Evolutionary conservation across 2,113 vertebrate genomes (phyloP).

Genomic region (Crotalus viridis): DNA sequence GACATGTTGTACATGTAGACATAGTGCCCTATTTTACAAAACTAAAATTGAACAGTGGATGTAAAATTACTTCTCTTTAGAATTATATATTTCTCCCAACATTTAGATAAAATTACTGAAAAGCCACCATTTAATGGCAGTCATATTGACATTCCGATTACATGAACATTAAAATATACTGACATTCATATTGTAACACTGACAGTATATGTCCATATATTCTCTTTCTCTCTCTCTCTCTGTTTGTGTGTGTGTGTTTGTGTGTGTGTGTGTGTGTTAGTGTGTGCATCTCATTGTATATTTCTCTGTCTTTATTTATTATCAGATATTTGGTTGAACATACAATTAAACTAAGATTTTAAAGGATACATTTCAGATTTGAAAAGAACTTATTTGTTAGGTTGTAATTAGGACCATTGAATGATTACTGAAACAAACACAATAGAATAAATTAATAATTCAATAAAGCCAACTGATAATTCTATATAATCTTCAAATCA

Average conservation of each 20-base stretch:
- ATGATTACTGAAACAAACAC: conserved; percentile 25
- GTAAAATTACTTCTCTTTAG: not conserved
- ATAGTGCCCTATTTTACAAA: not conserved
- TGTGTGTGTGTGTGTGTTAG: not conserved
- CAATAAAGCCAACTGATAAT: conserved; percentile 12
- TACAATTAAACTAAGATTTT: not conserved
- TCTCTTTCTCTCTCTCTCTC: too few species aligned
- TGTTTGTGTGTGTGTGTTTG: too few species aligned
- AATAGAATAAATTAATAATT: conserved; percentile 40
- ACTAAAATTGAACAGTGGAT: not conserved
- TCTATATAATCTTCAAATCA: conserved; percentile 56
- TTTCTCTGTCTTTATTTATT: not conserved
- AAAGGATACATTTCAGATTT: not conserved
- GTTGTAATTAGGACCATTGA: conserved; percentile 36
- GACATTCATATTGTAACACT: not conserved
- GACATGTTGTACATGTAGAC: not conserved
- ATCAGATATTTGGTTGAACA: not conserved
- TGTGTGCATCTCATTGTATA: not conserved
- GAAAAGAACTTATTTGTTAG: not conserved
- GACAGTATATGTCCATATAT: not conserved
- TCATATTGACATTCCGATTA: not conserved
- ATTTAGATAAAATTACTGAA: not conserved
- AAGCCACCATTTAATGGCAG: not conserved
- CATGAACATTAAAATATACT: not conserved
- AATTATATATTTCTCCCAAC: not conserved